These are phyloP conservation scores for Poecile montanus DNA, from an alignment of 2,797 vertebrate genomes.

Conservation along the genomic window DNA sequence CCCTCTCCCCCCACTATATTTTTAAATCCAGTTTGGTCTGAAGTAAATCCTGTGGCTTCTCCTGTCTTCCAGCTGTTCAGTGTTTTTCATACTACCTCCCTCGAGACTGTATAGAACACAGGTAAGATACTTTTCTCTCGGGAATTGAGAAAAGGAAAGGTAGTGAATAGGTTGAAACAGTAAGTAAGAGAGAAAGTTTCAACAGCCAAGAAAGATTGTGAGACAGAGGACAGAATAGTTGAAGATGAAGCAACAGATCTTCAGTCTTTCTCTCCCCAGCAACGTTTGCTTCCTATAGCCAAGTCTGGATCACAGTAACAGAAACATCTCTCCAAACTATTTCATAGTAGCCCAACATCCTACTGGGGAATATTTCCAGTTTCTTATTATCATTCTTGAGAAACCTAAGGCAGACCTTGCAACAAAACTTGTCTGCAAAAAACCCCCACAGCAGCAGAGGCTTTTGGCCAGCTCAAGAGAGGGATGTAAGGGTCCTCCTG, in stretches of 20 bases:
- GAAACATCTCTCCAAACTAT: neutral
- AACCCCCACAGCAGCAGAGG: neutral
- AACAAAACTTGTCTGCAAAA: neutral
- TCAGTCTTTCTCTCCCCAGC: neutral
- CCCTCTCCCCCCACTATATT: fast-evolving
- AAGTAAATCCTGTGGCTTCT: neutral
- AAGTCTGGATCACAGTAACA: neutral
- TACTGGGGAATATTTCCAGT: neutral
- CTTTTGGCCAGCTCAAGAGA: neutral
- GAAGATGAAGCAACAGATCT: neutral
- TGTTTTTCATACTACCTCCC: neutral
- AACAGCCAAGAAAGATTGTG: neutral
- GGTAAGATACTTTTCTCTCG: neutral
- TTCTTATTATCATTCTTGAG: neutral
- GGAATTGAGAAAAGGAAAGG: neutral
- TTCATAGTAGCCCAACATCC: neutral
- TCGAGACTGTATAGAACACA: neutral
- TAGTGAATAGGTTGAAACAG: neutral
- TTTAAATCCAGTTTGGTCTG: neutral
- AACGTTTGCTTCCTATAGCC: neutral
- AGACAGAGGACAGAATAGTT: neutral
- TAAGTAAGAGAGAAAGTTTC: neutral
- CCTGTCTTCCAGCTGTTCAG: neutral
- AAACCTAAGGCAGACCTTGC: neutral
- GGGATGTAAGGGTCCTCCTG: neutral